Conservation (phyloP, 1,140 invertebrate genomes). For the Eumeta japonica region DNA sequence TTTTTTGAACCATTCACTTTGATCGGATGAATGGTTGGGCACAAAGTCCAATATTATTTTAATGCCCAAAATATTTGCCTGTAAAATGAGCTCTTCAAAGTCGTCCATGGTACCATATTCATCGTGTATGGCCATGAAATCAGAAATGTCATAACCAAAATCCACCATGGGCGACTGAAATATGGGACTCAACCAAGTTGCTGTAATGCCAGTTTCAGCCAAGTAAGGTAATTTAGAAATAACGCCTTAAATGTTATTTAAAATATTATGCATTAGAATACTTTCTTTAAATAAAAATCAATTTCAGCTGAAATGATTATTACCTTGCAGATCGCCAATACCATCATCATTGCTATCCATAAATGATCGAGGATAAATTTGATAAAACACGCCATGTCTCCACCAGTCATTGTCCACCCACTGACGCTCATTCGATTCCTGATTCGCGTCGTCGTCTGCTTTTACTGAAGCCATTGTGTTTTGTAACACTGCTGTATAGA, state of each 20-base stretch:
- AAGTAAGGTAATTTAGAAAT: slow-evolving; percentile 64
- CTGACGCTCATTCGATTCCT: too few species aligned
- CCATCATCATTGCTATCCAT: too few species aligned
- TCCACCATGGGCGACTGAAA: slow-evolving; percentile 63
- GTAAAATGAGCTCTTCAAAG: slow-evolving; percentile 56
- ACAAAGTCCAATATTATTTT: slow-evolving; percentile 8
- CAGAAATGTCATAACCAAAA: slow-evolving; percentile 67
- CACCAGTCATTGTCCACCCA: too few species aligned
- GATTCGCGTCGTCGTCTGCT: too few species aligned
- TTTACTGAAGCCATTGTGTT: too few species aligned
- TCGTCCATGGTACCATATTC: slow-evolving; percentile 66
- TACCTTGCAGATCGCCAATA: too few species aligned
- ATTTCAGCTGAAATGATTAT: too few species aligned
- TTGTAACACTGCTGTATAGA: too few species aligned
- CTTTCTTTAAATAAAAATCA: too few species aligned
- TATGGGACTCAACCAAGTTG: slow-evolving; percentile 66
- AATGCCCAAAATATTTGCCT: slow-evolving; percentile 30
- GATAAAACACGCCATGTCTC: too few species aligned
- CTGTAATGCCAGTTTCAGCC: slow-evolving; percentile 62
- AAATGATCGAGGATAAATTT: too few species aligned
- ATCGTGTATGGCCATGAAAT: slow-evolving; percentile 62
- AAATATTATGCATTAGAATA: too few species aligned
- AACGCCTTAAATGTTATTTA: slow-evolving; percentile 52
- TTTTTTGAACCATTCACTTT: slow-evolving; percentile 63
- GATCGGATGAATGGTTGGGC: slow-evolving; percentile 7